Evolutionary conservation across 1,140 invertebrate species (phyloP).

Genomic region (Heliconius hewitsoni): DNA sequence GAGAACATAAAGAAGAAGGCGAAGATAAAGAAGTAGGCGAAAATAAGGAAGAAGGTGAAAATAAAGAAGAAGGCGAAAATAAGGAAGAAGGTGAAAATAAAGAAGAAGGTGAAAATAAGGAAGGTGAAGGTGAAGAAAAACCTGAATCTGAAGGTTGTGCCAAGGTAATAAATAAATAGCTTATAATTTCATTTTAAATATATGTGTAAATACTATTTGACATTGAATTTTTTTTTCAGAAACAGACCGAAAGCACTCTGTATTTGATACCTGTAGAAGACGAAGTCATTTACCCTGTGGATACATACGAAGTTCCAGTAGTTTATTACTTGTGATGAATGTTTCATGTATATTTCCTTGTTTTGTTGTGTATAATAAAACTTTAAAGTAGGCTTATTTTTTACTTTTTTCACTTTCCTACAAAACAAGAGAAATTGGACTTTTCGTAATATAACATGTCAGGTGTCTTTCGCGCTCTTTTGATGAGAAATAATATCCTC

Average conservation of each 20-base stretch:
- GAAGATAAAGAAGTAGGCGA: constrained; percentile 1
- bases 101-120: background rate
- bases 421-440: too few relatives aligned
- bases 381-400: background rate
- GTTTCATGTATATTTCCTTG: background rate
- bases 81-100: background rate
- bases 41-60: background rate
- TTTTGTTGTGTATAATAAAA: background rate
- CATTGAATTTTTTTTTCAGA: constrained; percentile 2
- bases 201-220: too few relatives aligned
- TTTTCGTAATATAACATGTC: too few relatives aligned
- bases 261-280: constrained; percentile 15
- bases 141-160: background rate
- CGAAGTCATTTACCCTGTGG: constrained; percentile 15
- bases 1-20: background rate
- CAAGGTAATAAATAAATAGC: background rate
- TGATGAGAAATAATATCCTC: too few relatives aligned
- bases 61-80: background rate
- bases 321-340: constrained; percentile 18
- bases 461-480: too few relatives aligned
- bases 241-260: background rate
- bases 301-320: constrained; percentile 4
- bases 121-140: constrained; percentile 6
- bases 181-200: too few relatives aligned
- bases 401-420: constrained; percentile 1